Percentiles rank a stretch among this genome's conserved stretches.
Conservation (phyloP, 2,888 invertebrate species). For the Myathropa florea region DNA sequence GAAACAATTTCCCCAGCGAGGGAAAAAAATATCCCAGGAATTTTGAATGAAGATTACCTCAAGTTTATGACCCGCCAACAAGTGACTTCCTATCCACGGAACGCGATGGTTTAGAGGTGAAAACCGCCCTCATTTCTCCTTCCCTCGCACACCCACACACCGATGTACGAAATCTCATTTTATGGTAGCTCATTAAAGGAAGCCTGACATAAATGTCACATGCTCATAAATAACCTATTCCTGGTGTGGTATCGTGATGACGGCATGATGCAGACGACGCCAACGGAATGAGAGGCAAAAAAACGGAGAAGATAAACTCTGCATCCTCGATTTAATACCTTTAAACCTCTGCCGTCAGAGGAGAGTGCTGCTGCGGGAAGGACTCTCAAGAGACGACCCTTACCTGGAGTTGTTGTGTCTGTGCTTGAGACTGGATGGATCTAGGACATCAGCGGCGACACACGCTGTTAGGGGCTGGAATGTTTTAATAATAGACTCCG, state of each 20-base stretch:
- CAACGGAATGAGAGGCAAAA: too few relatives aligned
- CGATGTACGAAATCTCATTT: background rate
- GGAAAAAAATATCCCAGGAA: background rate
- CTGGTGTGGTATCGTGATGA: conserved; percentile 30
- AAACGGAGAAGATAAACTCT: background rate
- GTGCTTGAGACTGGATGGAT: background rate
- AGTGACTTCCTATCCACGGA: too few relatives aligned
- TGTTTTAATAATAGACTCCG: background rate
- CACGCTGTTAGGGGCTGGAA: background rate
- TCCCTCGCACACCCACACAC: background rate
- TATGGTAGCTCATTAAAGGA: conserved; percentile 2
- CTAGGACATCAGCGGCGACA: background rate
- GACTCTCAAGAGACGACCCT: background rate
- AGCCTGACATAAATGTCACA: conserved; percentile 24
- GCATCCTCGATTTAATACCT: background rate
- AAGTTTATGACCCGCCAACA: background rate
- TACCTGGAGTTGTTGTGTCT: background rate
- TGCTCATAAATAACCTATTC: conserved; percentile 42
- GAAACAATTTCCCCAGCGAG: background rate
- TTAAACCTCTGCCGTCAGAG: background rate
- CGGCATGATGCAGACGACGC: background rate
- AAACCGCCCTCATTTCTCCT: background rate
- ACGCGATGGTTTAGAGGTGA: too few relatives aligned
- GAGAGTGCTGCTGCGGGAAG: background rate
- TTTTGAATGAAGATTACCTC: background rate